Base-by-base conservation (phyloP, 1,140 invertebrate species). In the Plutomurus gul region DNA sequence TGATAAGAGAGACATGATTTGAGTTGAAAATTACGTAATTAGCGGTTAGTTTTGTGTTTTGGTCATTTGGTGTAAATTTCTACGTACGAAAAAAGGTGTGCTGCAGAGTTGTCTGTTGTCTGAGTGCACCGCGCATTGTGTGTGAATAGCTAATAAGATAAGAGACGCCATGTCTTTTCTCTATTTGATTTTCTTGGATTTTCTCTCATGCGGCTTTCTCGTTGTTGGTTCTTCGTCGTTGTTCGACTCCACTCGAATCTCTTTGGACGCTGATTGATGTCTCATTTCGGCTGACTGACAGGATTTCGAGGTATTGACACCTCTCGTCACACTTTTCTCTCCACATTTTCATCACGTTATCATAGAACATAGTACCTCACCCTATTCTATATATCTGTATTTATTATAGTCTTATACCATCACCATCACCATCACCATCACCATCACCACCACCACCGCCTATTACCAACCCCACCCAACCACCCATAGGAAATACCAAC, bases 271-370 rank as follows among this genome's bases (percentile, higher is more conserved):
- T 77, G 56, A n/a, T n/a, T n/a, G 77, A 82, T 79, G 81, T 77
- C 76, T 74, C 71, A 49, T 76, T 73, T 82, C 78, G 72, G 60
- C 78, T 81, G 72, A 65, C 56, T 65, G 56, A 81, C 83, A 84
- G 83, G 83, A 84, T 84, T 84, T 84, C 77, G 83, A 84, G 83
- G 83, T 84, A 84, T 83, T 79, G 33, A 72, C 60, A 73, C 76
- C 76, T 78, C 76, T 71, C 72, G 47, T 79, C 78, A 79, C 56
- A 73, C 73, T 79, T 75, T 70, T 65, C 56, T 65, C 56, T 77
- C 33, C 18, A 70, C 76, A 77, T 71, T 71, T 46, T 77, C 40
- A 47, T 18, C 36, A 80, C 47, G 25, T n/a, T 51, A 47, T 18
- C 75, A 71, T 13, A 10, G 20, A 20, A 71, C 20, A n/a, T n/a